Evolutionary conservation across 1,140 invertebrate species (phyloP), one percentile per base, ranked within the genome.

Genomic region (Hylaeus anthracinus): DNA sequence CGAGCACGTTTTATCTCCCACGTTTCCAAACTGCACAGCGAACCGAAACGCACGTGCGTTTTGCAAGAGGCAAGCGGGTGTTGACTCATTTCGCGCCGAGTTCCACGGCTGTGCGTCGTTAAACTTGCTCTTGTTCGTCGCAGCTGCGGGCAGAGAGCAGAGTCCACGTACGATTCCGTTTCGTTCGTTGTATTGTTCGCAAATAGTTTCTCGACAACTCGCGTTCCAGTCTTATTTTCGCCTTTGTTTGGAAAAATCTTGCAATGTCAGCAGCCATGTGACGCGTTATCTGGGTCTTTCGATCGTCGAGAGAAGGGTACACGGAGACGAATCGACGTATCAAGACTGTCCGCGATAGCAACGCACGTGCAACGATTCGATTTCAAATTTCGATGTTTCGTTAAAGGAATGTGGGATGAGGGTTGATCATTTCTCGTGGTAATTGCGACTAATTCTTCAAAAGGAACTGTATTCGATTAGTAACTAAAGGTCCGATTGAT

Each of bases 81-180:
- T 82, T 87, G 86, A 87, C 78, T 87, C 86, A 87, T 84, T 86
- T 87, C 63, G 72, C 51, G 66, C 64, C 45, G 67, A 86, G 58
- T 80, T 86, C 72, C 72, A 75, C 60, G 78, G 43, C 65, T 72
- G 26, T 26, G 63, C n/a, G 48, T 48, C 64, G 81, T 45, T 12
- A 53, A 39, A 63, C 15, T 72, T 12, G 37, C 14, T 84, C 48
- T 83, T 71, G 64, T 61, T 26, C 51, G 51, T 26, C 61, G 72
- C 86, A 86, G 86, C 86, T 87, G 86, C 67, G 63, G 63, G 10
- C n/a, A 56, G 43, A 81, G 86, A 61, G 48, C 86, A 86, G 82
- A 87, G 86, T 87, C 85, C 86, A 81, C 9, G 67, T 39, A 53
- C 53, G 60, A 79, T 70, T 74, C 64, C 41, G 37, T 51, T 74